Percentiles rank a stretch among this genome's conserved stretches.
phyloP scores from a whole-genome alignment of 2,888 invertebrate genomes.

The Cepaea hortensis region DNA sequence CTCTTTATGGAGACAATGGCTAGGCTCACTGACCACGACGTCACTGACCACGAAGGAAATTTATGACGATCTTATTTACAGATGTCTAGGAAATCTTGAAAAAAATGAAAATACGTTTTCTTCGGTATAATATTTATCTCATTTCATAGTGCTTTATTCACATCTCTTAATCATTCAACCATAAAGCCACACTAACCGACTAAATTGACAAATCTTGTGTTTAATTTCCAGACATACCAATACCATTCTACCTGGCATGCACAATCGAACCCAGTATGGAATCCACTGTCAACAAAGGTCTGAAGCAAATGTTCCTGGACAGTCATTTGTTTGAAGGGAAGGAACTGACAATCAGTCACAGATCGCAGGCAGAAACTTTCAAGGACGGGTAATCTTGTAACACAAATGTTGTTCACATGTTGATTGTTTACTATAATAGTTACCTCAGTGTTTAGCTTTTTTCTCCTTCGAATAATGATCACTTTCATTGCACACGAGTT shows the following conservation, averaged over 20 bases:
- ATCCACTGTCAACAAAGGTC: constrained; percentile 19
- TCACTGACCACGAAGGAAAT: no score
- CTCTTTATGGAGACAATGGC: no score
- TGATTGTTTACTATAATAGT: background rate
- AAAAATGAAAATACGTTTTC: no score
- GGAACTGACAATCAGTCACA: constrained; percentile 7
- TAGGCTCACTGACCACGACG: no score
- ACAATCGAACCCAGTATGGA: background rate
- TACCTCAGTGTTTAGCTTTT: background rate
- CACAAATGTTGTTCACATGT: background rate
- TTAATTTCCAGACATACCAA: background rate
- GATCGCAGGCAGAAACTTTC: background rate
- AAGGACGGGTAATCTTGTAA: background rate
- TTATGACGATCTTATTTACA: no score
- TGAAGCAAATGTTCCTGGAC: constrained; percentile 19
- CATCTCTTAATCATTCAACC: no score
- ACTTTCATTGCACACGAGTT: no score
- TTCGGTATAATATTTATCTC: no score
- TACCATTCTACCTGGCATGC: constrained; percentile 37
- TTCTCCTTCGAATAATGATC: background rate
- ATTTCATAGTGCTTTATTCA: no score
- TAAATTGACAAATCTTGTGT: background rate
- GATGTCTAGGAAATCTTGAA: no score
- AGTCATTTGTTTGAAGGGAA: constrained; percentile 15
- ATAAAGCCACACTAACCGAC: background rate